Conservation (phyloP, 2,797 vertebrate genomes). For the Melanotaenia trifasciata region DNA sequence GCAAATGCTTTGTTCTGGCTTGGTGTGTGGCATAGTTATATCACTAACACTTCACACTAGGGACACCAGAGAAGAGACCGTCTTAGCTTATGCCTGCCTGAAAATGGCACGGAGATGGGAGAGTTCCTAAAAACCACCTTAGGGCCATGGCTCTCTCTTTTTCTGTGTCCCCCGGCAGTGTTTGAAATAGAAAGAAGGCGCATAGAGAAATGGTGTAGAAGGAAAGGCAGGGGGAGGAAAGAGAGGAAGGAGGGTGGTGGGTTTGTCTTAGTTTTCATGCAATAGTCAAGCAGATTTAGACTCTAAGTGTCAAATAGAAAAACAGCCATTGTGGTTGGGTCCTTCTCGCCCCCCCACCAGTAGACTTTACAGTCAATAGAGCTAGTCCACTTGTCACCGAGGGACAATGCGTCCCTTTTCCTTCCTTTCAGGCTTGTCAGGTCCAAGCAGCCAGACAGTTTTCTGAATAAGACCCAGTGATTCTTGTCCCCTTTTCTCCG, state of each 20-base stretch:
- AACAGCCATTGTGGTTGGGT: constrained; percentile 79
- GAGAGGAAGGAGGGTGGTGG: constrained; percentile 49
- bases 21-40: constrained; percentile 78
- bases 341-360: constrained; percentile 71
- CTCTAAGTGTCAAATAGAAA: constrained; percentile 84
- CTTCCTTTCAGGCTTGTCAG: constrained; percentile 79
- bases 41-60: constrained; percentile 69
- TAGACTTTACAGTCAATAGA: constrained; percentile 89
- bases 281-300: constrained; percentile 80
- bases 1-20: constrained; percentile 67
- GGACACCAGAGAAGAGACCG: constrained; percentile 52
- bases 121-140: constrained; percentile 70
- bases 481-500: constrained; percentile 80
- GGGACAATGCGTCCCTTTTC: constrained; percentile 83
- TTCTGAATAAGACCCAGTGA: constrained; percentile 80
- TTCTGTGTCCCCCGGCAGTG: constrained; percentile 56
- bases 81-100: constrained; percentile 59
- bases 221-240: constrained; percentile 40
- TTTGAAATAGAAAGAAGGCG: constrained; percentile 65
- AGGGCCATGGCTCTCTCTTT: constrained; percentile 58
- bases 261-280: constrained; percentile 79
- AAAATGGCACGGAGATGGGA: constrained; percentile 65
- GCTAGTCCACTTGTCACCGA: constrained; percentile 86
- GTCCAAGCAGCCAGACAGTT: constrained; percentile 82
- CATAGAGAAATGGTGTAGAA: constrained; percentile 42